A percentile compares a stretch with the other conserved stretches of the same genome.
Conservation (phyloP, 37 sponge, comb jelly and placozoan species). For the Geodia barretti region DNA sequence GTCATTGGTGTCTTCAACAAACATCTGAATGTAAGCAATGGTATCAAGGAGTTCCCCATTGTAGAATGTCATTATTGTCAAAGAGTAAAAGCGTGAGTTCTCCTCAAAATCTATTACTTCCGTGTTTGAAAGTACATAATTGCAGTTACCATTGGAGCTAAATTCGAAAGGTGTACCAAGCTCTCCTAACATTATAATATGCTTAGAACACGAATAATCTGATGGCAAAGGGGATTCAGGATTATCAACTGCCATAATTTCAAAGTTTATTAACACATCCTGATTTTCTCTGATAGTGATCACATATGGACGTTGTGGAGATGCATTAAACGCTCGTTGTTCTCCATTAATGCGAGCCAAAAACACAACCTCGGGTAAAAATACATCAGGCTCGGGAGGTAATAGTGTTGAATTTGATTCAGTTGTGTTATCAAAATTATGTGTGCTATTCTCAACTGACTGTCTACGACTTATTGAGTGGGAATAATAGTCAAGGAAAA, state of each 20-base stretch:
- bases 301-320: neutral
- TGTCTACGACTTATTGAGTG: neutral
- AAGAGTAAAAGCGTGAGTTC: conserved; percentile 14
- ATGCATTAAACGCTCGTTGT: neutral
- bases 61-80: conserved; percentile 41
- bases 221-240: neutral
- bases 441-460: neutral
- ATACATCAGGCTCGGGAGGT: neutral
- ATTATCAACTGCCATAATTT: neutral
- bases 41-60: conserved; percentile 5
- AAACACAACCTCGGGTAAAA: neutral
- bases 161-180: neutral
- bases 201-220: neutral
- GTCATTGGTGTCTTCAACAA: conserved; percentile 59
- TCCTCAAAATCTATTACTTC: conserved; percentile 54
- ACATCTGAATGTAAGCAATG: conserved; percentile 11
- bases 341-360: neutral
- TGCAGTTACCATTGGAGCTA: conserved; percentile 11
- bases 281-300: neutral
- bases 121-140: conserved; percentile 18
- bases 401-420: neutral
- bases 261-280: neutral
- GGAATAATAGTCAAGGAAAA: neutral
- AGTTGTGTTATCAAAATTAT: neutral
- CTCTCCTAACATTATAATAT: neutral